Evolutionary conservation across 2,113 vertebrate genomes (phyloP).

Genomic region (Phasianus colchicus): DNA sequence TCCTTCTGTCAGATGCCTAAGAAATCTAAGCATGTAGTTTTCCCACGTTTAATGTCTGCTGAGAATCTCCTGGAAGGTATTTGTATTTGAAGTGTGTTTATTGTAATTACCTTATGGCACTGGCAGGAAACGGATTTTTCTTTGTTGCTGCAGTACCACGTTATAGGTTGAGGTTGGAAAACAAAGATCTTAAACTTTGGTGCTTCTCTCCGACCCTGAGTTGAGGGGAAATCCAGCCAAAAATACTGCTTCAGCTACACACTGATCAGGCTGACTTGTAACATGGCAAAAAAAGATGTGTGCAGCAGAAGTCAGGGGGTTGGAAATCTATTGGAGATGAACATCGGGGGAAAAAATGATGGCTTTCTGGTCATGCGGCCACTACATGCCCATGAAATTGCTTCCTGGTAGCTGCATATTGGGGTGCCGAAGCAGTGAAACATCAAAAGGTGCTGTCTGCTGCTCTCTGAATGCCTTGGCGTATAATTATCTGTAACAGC

Average conservation of each 20-base stretch:
- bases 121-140: neutral
- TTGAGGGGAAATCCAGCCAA: neutral
- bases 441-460: neutral
- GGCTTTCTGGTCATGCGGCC: neutral
- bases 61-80: neutral
- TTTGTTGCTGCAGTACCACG: neutral
- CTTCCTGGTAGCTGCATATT: fast-evolving
- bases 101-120: neutral
- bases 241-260: neutral
- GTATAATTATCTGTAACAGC: neutral
- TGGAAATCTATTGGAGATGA: neutral
- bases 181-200: neutral
- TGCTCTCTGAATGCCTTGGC: neutral
- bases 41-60: neutral
- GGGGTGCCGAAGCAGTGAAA: neutral
- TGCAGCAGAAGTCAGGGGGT: neutral
- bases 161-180: neutral
- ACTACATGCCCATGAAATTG: neutral
- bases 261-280: neutral
- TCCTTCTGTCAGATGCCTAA: neutral
- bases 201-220: fast-evolving
- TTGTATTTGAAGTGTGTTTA: neutral
- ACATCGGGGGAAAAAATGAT: neutral
- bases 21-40: neutral
- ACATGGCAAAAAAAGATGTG: neutral